phyloP scores from a whole-genome alignment of 92 coral and sea anemone genomes.

The Montipora capitata region DNA sequence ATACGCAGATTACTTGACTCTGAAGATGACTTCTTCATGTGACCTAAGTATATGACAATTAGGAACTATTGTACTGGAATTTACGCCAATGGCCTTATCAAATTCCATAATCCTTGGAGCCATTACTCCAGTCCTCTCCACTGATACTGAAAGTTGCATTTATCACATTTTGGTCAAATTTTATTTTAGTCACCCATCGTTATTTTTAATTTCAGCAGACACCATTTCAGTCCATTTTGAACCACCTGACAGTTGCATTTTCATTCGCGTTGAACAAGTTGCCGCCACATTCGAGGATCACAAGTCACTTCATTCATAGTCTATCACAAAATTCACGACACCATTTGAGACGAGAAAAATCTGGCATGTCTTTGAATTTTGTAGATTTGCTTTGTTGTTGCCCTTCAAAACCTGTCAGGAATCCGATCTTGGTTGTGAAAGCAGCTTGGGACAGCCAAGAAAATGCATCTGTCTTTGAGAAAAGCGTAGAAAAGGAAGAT shows the following conservation, averaged over 20 bases:
- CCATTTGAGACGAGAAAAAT: not conserved
- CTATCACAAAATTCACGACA: slow-evolving; percentile 5
- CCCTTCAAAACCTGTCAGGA: not conserved
- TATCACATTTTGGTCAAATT: not conserved
- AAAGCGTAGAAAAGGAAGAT: not conserved
- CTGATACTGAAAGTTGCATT: not conserved
- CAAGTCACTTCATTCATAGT: not conserved
- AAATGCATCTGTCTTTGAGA: slow-evolving; percentile 45
- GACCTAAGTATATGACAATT: no score
- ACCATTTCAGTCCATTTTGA: slow-evolving; percentile 2
- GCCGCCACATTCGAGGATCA: not conserved
- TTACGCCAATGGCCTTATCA: no score
- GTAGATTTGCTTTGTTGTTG: not conserved
- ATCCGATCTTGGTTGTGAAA: not conserved
- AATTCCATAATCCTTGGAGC: no score
- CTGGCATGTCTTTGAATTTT: slow-evolving; percentile 15
- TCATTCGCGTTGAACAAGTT: slow-evolving; percentile 20
- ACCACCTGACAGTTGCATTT: slow-evolving; percentile 43
- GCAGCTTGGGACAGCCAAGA: slow-evolving; percentile 15
- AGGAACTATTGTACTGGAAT: no score
- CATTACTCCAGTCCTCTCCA: not conserved
- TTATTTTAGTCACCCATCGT: not conserved
- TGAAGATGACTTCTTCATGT: no score
- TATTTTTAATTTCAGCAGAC: slow-evolving; percentile 13
- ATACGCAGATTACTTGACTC: no score